Conservation (phyloP, 2,888 invertebrate genomes). For the Chorisops tibialis region DNA sequence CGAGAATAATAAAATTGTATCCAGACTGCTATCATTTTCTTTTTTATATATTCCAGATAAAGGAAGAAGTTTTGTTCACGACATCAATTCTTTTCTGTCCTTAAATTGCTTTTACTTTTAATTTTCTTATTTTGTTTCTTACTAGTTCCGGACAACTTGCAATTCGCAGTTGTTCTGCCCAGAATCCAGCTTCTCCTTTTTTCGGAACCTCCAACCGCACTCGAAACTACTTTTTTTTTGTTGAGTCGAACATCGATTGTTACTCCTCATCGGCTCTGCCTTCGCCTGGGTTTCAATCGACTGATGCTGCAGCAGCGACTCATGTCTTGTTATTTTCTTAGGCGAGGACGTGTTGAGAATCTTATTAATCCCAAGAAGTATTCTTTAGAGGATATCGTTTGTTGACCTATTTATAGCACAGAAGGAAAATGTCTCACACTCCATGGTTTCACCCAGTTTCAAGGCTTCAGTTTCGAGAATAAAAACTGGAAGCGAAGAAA, state of each 20-base stretch:
- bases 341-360: slow-evolving; percentile 23
- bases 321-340: slow-evolving; percentile 15
- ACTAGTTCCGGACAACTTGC: neutral
- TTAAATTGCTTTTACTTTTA: slow-evolving; percentile 19
- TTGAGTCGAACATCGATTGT: too few species aligned
- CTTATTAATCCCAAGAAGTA: slow-evolving; percentile 21
- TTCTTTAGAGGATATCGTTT: slow-evolving; percentile 16
- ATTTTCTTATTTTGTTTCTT: slow-evolving; percentile 11
- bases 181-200: too few species aligned
- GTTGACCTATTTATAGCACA: slow-evolving; percentile 23
- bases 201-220: too few species aligned
- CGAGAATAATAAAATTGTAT: too few species aligned
- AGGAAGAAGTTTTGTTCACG: slow-evolving; percentile 13
- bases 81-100: slow-evolving; percentile 16
- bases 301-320: too few species aligned
- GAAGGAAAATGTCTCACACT: too few species aligned
- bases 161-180: too few species aligned
- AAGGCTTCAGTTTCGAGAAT: neutral
- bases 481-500: too few species aligned
- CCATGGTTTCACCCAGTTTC: neutral
- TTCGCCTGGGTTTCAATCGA: too few species aligned
- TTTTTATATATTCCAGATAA: slow-evolving; percentile 5
- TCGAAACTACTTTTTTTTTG: too few species aligned
- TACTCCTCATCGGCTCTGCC: too few species aligned
- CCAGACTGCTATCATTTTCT: neutral